These are phyloP conservation scores for Eriosoma lanigerum DNA, from an alignment of 1,140 invertebrate species.

Conservation along the genomic window DNA sequence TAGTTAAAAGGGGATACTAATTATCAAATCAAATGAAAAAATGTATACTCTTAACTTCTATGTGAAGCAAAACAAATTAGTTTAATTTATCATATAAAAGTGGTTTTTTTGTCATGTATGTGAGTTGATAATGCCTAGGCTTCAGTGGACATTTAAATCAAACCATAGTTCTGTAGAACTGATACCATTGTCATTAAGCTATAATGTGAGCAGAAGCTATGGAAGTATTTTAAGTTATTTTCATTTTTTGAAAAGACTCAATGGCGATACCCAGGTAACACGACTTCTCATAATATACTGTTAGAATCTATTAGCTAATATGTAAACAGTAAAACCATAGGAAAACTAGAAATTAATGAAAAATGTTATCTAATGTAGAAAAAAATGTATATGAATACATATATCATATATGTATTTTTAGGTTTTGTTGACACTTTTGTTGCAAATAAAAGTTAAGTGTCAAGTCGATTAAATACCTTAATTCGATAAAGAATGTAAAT, in stretches of 20 bases:
- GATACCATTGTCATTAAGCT: slow-evolving; percentile 38
- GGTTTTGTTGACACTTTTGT: slow-evolving; percentile 22
- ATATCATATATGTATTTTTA: neutral
- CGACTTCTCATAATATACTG: neutral
- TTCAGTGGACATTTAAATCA: slow-evolving; percentile 44
- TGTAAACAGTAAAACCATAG: neutral
- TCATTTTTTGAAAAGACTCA: slow-evolving; percentile 50
- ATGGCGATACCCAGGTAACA: slow-evolving; percentile 43
- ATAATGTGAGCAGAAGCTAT: slow-evolving; percentile 46
- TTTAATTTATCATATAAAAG: neutral
- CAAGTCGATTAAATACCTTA: slow-evolving; percentile 28
- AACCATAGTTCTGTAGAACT: slow-evolving; percentile 50
- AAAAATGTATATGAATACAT: neutral
- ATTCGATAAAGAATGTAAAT: slow-evolving; percentile 33
- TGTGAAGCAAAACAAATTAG: neutral
- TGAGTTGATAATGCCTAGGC: slow-evolving; percentile 39
- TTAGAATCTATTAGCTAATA: neutral
- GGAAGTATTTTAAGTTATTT: slow-evolving; percentile 49
- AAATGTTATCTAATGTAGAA: neutral
- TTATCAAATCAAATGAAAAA: slow-evolving; percentile 5
- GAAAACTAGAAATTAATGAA: no score
- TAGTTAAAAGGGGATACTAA: slow-evolving; percentile 25
- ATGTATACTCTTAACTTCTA: neutral
- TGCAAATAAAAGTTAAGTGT: slow-evolving; percentile 28
- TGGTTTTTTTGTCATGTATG: slow-evolving; percentile 15